A percentile compares a stretch with the other conserved stretches of the same genome.
Evolutionary conservation across 2,888 invertebrate genomes (phyloP).

Genomic region (Ornithoptera priamus): DNA sequence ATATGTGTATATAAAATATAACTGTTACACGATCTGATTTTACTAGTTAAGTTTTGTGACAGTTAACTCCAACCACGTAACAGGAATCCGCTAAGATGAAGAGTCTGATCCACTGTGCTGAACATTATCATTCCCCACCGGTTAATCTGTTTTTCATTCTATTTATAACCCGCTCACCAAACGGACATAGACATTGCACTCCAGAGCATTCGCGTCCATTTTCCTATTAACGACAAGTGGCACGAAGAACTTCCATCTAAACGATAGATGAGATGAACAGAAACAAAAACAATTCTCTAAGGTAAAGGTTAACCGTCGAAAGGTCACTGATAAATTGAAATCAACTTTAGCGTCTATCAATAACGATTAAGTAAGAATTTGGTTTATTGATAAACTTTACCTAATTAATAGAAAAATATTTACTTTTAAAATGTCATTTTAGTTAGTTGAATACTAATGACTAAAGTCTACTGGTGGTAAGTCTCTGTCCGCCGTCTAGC

Average conservation of each 20-base stretch:
- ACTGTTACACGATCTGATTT: no score
- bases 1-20: no score
- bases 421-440: no score
- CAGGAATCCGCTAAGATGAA: not conserved
- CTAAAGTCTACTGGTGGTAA: no score
- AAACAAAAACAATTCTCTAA: not conserved
- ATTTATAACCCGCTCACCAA: not conserved
- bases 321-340: not conserved
- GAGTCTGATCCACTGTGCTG: not conserved
- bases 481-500: no score
- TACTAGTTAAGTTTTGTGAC: no score
- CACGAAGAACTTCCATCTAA: slow-evolving; percentile 7
- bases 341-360: no score
- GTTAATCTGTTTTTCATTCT: not conserved
- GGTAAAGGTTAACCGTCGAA: not conserved
- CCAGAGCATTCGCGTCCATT: slow-evolving; percentile 7
- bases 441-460: no score
- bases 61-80: no score
- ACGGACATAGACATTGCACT: slow-evolving; percentile 9
- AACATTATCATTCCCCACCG: not conserved
- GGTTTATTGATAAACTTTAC: no score
- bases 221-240: slow-evolving; percentile 18
- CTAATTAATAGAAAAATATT: no score
- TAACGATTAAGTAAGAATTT: no score
- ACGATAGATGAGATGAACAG: not conserved